Base-by-base conservation (phyloP, 2,797 vertebrate genomes). In the Tiaroga cobitis region DNA sequence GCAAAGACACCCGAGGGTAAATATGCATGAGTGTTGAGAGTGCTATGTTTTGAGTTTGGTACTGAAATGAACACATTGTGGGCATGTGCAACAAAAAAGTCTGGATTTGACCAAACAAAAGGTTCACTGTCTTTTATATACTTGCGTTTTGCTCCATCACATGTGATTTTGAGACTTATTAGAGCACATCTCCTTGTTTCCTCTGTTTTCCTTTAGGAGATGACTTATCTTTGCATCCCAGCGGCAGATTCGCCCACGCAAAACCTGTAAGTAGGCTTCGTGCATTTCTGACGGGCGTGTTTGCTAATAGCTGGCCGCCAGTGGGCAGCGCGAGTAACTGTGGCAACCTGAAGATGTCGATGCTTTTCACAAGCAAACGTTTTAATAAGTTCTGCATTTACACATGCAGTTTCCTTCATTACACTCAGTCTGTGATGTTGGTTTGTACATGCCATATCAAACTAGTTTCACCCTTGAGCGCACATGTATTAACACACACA, bases 171-270 rank as follows among this genome's bases (percentile, higher is more conserved):
- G 13, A 41, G 56, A 15, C 32, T 15, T 32, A 63, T 49, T 83
- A n/a, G 75, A 37, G 39, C 37, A 24, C n/a, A 49, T 75, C n/a
- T 21, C 69, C n/a, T 81, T 85, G 87, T 91, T 92, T 86, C 89
- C 86, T 90, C 92, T 92, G 61, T 90, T 93, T 93, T n/a, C n/a
- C 83, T 90, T 81, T 90, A 99, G 97, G 98, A 97, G 93, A 94
- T 99, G 95, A 98, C 98, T 92, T 99, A 99, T 92, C 96, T 99
- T 77, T 99, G 98, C 91, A 98, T 99, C 93, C 95, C 96, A 86
- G 97, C 97, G 82, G 96, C 97, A 65, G 97, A 99, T 94, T 95
- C 97, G 76, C 97, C 97, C 79, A 97, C 97, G 15, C 97, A 99
- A 93, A 97, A 99, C 92, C 94, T 99, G 98, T 99, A 94, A 98